These are phyloP conservation scores for Haemorhous mexicanus DNA, from an alignment of 2,113 vertebrate species.

Conservation along the genomic window DNA sequence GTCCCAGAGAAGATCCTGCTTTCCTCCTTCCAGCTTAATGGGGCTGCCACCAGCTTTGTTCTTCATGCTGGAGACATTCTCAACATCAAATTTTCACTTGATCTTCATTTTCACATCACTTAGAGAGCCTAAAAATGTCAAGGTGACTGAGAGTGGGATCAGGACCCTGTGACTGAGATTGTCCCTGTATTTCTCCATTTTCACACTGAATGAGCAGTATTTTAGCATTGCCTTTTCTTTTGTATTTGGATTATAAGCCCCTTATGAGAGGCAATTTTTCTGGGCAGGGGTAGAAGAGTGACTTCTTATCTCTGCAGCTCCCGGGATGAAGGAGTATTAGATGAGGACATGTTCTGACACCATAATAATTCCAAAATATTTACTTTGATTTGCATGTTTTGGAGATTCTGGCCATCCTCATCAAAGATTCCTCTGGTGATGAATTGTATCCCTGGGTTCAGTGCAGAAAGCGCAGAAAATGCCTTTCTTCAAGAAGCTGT, in stretches of 20 bases:
- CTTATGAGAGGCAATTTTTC: background rate
- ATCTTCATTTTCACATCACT: background rate
- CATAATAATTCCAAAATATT: background rate
- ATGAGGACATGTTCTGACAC: background rate
- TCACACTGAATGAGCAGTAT: background rate
- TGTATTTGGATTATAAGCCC: background rate
- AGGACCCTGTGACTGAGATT: background rate
- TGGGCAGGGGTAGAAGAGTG: background rate
- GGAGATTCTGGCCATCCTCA: background rate
- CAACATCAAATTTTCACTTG: background rate
- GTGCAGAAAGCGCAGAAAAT: background rate
- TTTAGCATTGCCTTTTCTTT: background rate
- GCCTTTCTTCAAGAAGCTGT: background rate
- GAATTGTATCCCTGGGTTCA: background rate
- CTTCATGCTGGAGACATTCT: background rate
- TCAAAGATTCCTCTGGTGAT: background rate
- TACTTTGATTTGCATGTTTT: background rate
- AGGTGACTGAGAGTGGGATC: background rate
- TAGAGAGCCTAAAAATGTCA: background rate
- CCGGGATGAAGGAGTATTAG: background rate
- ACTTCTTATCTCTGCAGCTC: background rate
- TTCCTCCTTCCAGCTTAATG: background rate
- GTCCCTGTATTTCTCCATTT: background rate
- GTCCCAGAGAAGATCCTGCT: background rate
- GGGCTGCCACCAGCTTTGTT: background rate